Percentiles rank a stretch among this genome's conserved stretches.
Conservation (phyloP, 2,888 invertebrate genomes). For the Eristalis tenax region DNA sequence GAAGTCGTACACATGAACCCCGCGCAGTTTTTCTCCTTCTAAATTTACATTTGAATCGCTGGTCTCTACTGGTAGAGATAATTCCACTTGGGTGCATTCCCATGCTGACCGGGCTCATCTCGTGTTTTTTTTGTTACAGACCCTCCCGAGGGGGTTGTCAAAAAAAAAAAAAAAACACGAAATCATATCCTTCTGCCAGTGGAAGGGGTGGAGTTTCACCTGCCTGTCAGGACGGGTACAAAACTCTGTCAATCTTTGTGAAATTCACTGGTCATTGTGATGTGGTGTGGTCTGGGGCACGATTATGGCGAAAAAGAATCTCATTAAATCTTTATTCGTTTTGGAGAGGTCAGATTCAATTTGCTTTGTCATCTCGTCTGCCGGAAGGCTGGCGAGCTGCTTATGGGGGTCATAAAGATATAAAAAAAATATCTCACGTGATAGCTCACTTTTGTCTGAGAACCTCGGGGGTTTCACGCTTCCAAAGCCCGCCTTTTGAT, state of each 20-base stretch:
- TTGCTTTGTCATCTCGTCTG: background rate
- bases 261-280: background rate
- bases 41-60: constrained; percentile 39
- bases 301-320: background rate
- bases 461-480: too few species aligned
- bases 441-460: too few species aligned
- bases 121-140: constrained; percentile 13
- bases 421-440: too few species aligned
- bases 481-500: too few species aligned
- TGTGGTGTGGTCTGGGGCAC: background rate
- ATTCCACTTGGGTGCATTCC: constrained; percentile 25
- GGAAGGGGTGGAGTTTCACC: background rate
- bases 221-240: background rate
- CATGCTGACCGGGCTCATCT: constrained; percentile 7
- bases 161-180: background rate
- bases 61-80: constrained; percentile 3
- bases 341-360: background rate
- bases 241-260: constrained; percentile 6
- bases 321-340: background rate
- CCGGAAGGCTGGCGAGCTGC: too few species aligned
- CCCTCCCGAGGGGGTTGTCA: background rate
- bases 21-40: constrained; percentile 16
- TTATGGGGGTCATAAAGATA: too few species aligned
- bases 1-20: constrained; percentile 12
- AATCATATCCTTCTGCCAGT: background rate